Base-by-base conservation (phyloP, 1,140 invertebrate species). In the Drosophila miranda region DNA sequence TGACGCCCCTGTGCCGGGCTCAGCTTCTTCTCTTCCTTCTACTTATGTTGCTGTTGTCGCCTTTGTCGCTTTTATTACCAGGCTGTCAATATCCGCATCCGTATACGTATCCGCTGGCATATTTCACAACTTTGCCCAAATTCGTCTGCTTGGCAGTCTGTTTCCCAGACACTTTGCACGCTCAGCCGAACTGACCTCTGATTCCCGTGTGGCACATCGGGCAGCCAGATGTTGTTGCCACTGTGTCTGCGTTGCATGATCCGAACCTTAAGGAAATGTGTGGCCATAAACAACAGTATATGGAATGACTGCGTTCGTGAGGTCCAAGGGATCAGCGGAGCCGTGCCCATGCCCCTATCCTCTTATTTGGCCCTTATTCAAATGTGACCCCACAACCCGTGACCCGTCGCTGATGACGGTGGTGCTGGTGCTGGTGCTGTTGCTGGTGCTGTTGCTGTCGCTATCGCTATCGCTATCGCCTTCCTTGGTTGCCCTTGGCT, bases 251-350 rank as follows among this genome's bases (percentile, higher is more conserved):
- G 30, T 30, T 30, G 30, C 30, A 30, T 30, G 30, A 30, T 9
- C 8, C 30, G 30, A 8, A 9, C 8, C 30, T 9, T 30, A 30
- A 8, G 2, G 30, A 9, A 30, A 3, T 8, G 30, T 3, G 28
- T 30, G 30, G 30, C 77, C 81, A 87, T 84, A 84, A 84, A 81
- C 77, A 84, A 84, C 81, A 60, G 81, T 57, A 86, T 77, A 71
- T 84, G 78, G 77, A 84, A 81, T 62, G 73, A 59, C 66, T 72
- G 72, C 49, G 49, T 51, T 6, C 55, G 54, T 66, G 73, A 66
- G 72, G 51, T 72, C 62, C 46, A 34, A 46, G 61, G 72, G 38
- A 50, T 30, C 62, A 42, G 59, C 28, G 51, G 44, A 9, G 30
- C 19, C 19, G 19, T 19, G 19, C 19, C 30, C 59, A 50, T 11